Evolutionary conservation across 2,888 invertebrate species (phyloP), one percentile per base, ranked within the genome.

Genomic region (Xanthia togata): DNA sequence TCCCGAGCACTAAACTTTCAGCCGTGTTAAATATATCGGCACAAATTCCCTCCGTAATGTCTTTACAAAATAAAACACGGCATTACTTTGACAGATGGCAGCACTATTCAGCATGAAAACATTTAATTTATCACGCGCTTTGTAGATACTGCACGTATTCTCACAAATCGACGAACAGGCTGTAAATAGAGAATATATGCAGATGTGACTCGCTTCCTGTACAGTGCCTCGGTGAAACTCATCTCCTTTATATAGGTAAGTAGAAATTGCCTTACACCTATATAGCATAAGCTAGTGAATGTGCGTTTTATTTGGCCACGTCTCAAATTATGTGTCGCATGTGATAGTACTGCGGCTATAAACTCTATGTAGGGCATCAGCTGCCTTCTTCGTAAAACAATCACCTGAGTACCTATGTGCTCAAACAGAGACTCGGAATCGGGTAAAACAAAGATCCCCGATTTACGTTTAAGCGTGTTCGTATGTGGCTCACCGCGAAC

Each of bases 171-270:
- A 47, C 0, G 11, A 6, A 64, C 20, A 31, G 23, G 12, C 65
- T 47, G 20, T 65, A 65, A 65, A 47, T 47, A 65, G 47, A 12
- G 20, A 71, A 85, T 76, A 79, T 73, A 82, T 81, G 83, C 75
- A 82, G 76, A 85, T 83, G 64, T 53, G 59, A 17, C 17, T 59
- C 50, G 53, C 35, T 78, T 38, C 26, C 14, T 47, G 23, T 35
- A 8, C 57, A 53, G 20, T 44, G n/a, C 26, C 14, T 44, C 11
- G 6, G 50, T 38, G 5, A 57, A 1, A 26, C 14, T 23, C 17
- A 78, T 59, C 1, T n/a, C 31, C 17, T 47, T 72, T 59, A 55
- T 20, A 20, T 57, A 11, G 17, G 38, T 59, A 41, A 41, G 41
- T 14, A 59, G 53, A 57, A 17, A 78, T 64, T 47, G 68, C 47